Conservation (phyloP, 2,888 invertebrate species). For the Oxyscelio sp. region DNA sequence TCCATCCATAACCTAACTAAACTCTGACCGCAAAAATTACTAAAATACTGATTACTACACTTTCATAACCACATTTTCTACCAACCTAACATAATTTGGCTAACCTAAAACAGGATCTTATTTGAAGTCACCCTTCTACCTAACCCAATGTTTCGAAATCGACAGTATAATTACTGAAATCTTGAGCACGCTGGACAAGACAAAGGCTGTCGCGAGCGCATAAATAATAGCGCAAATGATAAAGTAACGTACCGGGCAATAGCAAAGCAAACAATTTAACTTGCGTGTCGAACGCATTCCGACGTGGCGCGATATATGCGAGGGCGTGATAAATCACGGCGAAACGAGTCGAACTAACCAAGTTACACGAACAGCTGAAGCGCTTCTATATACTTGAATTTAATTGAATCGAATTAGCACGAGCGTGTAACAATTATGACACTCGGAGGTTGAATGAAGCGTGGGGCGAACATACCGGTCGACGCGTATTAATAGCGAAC, state of each 20-base stretch:
- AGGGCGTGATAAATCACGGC: slow-evolving; percentile 63
- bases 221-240: slow-evolving; percentile 16
- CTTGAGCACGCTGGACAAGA: not conserved
- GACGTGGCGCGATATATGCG: slow-evolving; percentile 21
- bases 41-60: too few species aligned
- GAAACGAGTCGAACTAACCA: slow-evolving; percentile 68
- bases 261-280: slow-evolving; percentile 49
- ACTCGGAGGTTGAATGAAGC: slow-evolving; percentile 69
- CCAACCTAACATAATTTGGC: too few species aligned
- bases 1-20: too few species aligned
- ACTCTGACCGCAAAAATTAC: too few species aligned
- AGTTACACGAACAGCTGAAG: slow-evolving; percentile 48
- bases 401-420: slow-evolving; percentile 76
- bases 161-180: too few species aligned
- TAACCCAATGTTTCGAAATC: too few species aligned
- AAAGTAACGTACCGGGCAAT: slow-evolving; percentile 14
- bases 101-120: too few species aligned
- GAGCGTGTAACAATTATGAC: slow-evolving; percentile 76
- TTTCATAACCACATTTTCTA: too few species aligned
- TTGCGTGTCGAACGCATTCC: slow-evolving; percentile 53
- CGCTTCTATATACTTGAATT: slow-evolving; percentile 69
- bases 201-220: not conserved
- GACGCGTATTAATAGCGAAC: slow-evolving; percentile 70
- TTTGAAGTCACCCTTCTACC: too few species aligned
- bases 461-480: slow-evolving; percentile 60